Percentiles rank a stretch among this genome's conserved stretches.
Conservation (phyloP, 2,113 vertebrate species). For the Caranx melampygus region DNA sequence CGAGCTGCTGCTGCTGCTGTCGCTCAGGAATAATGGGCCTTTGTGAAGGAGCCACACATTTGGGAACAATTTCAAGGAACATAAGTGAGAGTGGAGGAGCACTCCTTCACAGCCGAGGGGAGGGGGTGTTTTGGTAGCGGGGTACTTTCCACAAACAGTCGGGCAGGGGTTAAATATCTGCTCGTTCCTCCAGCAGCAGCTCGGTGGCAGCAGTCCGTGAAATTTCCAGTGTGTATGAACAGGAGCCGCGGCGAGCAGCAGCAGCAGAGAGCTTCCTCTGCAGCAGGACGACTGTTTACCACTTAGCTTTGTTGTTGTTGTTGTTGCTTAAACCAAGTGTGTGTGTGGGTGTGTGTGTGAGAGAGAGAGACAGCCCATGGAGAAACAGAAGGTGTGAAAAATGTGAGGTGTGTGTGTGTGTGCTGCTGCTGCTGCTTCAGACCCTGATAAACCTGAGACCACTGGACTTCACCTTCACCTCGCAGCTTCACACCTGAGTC, state of each 20-base stretch:
- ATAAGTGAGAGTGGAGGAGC: not conserved
- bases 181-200: slow-evolving; percentile 51
- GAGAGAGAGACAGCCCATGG: slow-evolving; percentile 36
- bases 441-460: slow-evolving; percentile 38
- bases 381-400: slow-evolving; percentile 47
- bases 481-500: slow-evolving; percentile 3
- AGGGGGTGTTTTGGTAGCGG: slow-evolving; percentile 22
- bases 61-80: slow-evolving; percentile 29
- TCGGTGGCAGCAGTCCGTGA: slow-evolving; percentile 64
- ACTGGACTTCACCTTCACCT: slow-evolving; percentile 10
- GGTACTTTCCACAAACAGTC: slow-evolving; percentile 29
- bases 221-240: slow-evolving; percentile 66
- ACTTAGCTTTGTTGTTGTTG: not conserved
- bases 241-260: not conserved
- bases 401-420: slow-evolving; percentile 64
- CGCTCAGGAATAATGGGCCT: not conserved
- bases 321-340: slow-evolving; percentile 14
- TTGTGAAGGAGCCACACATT: slow-evolving; percentile 25
- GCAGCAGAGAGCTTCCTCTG: too few relatives aligned
- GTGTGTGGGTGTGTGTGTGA: slow-evolving; percentile 45
- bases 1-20: not conserved
- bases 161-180: slow-evolving; percentile 66
- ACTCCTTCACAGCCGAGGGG: slow-evolving; percentile 1
- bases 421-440: slow-evolving; percentile 34
- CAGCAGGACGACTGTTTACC: slow-evolving; percentile 1